Conservation (phyloP, 2,113 vertebrate species). For the Ardeotis arabs region DNA sequence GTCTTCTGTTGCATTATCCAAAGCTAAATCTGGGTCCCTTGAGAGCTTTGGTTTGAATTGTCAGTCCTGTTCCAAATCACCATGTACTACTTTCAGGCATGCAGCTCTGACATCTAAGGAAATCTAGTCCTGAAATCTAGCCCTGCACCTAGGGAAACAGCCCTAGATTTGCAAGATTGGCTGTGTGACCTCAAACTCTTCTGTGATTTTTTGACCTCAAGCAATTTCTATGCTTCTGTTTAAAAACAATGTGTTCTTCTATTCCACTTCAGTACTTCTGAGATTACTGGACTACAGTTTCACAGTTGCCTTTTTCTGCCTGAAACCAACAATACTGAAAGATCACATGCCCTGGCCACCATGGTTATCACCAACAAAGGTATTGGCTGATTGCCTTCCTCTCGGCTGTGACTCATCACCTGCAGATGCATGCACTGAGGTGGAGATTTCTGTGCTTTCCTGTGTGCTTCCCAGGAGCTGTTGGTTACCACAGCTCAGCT, state of each 20-base stretch:
- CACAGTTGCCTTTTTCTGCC: not conserved
- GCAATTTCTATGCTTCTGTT: not conserved
- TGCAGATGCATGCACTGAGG: not conserved
- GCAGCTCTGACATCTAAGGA: not conserved
- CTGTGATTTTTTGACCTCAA: not conserved
- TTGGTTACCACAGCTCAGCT: not conserved
- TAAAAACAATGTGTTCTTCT: not conserved
- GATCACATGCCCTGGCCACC: not conserved
- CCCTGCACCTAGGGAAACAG: not conserved
- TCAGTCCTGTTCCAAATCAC: rapidly evolving
- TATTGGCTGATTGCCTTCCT: rapidly evolving
- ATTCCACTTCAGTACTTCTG: not conserved
- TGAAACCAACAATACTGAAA: not conserved
- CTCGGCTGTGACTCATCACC: not conserved
- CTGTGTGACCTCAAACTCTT: not conserved
- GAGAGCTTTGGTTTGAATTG: not conserved
- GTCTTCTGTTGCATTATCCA: not conserved
- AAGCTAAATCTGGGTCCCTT: not conserved
- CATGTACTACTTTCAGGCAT: not conserved
- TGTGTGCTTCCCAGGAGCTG: not conserved
- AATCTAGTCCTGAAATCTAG: not conserved
- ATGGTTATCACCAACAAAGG: not conserved
- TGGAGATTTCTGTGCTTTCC: not conserved
- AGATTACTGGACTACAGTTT: not conserved
- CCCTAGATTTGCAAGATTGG: not conserved